Conservation (phyloP, 2,113 vertebrate genomes). For the Strix aluco region DNA sequence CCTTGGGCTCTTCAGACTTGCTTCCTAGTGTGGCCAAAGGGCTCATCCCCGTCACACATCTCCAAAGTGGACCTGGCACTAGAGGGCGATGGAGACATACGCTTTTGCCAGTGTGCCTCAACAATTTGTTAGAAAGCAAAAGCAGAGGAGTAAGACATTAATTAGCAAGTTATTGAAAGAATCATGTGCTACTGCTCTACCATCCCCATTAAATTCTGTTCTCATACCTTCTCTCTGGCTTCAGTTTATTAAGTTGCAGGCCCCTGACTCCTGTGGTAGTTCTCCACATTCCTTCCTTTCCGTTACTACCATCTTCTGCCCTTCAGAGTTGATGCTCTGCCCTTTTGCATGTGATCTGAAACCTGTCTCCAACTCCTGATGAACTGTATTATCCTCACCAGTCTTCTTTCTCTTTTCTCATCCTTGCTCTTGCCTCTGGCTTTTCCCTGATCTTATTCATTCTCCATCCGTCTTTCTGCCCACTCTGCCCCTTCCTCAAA, state of each 20-base stretch:
- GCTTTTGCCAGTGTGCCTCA: not conserved
- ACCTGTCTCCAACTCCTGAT: not conserved
- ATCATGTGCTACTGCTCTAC: not conserved
- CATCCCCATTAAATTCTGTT: not conserved
- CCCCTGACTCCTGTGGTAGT: not conserved
- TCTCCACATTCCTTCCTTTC: not conserved
- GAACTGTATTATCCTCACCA: not conserved
- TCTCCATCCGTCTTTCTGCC: not conserved
- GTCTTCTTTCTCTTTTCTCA: not conserved
- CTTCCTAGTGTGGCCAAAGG: accelerated
- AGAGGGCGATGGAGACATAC: conserved; percentile 40
- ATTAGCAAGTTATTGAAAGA: not conserved
- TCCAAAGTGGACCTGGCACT: not conserved
- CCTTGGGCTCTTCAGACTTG: not conserved
- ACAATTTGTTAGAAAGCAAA: not conserved
- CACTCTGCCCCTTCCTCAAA: not conserved
- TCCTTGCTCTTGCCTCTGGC: not conserved
- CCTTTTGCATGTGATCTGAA: not conserved
- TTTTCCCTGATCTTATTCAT: not conserved
- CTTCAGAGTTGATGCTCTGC: not conserved
- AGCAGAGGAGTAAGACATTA: accelerated
- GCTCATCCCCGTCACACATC: accelerated
- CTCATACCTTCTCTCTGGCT: not conserved
- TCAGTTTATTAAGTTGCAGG: not conserved
- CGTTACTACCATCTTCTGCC: not conserved